These are phyloP conservation scores for Acanthornis magna DNA, from an alignment of 2,797 vertebrate genomes.

Conservation along the genomic window DNA sequence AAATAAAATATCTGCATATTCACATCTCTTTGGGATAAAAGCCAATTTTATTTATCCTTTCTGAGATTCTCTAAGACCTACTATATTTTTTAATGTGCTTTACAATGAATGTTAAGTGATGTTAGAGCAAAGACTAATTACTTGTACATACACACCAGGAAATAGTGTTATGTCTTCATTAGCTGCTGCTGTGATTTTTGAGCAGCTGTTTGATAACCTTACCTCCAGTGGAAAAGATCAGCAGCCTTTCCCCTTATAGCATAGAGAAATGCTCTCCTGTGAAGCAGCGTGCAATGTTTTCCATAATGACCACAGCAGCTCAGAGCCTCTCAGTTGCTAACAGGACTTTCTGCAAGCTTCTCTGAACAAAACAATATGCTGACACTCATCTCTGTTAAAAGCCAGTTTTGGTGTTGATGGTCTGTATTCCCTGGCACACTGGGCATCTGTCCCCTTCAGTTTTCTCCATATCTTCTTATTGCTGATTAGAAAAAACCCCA, in stretches of 20 bases:
- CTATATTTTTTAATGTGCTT: neutral
- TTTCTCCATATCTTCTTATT: neutral
- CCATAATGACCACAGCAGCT: neutral
- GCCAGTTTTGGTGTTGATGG: neutral
- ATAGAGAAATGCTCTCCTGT: neutral
- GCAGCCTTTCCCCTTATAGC: neutral
- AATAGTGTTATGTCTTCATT: neutral
- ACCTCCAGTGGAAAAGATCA: neutral
- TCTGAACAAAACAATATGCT: neutral
- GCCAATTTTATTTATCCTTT: neutral
- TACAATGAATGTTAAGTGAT: neutral
- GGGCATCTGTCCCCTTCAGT: neutral
- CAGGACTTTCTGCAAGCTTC: neutral
- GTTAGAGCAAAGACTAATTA: neutral
- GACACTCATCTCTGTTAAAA: neutral
- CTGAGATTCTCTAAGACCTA: neutral
- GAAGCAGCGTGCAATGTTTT: neutral
- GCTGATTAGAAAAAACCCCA: accelerated
- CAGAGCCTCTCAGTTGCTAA: neutral
- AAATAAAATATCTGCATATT: neutral
- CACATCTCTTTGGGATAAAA: neutral
- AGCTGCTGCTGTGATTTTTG: neutral
- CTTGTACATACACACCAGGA: neutral
- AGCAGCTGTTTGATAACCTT: neutral
- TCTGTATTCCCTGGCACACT: neutral